phyloP scores from a whole-genome alignment of 2,888 invertebrate genomes.

The Drosophila prolongata region DNA sequence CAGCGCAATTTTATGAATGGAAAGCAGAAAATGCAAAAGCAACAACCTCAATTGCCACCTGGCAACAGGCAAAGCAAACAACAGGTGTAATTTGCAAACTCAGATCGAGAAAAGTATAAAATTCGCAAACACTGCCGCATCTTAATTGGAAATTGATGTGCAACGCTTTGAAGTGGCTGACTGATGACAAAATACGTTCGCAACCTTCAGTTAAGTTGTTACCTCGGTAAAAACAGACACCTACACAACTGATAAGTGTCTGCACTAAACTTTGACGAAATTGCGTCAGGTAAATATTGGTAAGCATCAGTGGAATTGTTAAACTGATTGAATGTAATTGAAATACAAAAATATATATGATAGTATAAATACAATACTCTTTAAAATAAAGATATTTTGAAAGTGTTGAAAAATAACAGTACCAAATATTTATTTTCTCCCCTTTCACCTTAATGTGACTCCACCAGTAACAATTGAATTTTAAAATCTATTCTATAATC shows the following conservation, averaged over 20 bases:
- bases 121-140: constrained; percentile 5
- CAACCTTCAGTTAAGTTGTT: constrained; percentile 21
- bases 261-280: constrained; percentile 1
- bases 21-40: constrained; percentile 47
- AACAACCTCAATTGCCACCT: constrained; percentile 14
- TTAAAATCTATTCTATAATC: too few species aligned
- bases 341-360: too few species aligned
- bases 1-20: constrained; percentile 72
- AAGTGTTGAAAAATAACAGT: too few species aligned
- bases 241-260: constrained; percentile 16
- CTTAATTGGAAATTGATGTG: constrained; percentile 20
- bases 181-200: constrained; percentile 6
- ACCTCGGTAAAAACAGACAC: constrained; percentile 8
- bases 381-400: too few species aligned
- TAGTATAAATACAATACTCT: too few species aligned
- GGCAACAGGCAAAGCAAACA: constrained; percentile 14
- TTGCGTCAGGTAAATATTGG: constrained; percentile 16
- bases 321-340: too few species aligned
- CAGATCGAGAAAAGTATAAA: neutral
- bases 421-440: too few species aligned
- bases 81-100: constrained; percentile 27
- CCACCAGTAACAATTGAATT: too few species aligned
- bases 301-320: too few species aligned
- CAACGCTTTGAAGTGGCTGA: constrained; percentile 8
- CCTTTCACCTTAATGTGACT: too few species aligned